A percentile compares a stretch with the other conserved stretches of the same genome.
phyloP scores from a whole-genome alignment of 2,888 invertebrate species.

The Pandemis heparana region DNA sequence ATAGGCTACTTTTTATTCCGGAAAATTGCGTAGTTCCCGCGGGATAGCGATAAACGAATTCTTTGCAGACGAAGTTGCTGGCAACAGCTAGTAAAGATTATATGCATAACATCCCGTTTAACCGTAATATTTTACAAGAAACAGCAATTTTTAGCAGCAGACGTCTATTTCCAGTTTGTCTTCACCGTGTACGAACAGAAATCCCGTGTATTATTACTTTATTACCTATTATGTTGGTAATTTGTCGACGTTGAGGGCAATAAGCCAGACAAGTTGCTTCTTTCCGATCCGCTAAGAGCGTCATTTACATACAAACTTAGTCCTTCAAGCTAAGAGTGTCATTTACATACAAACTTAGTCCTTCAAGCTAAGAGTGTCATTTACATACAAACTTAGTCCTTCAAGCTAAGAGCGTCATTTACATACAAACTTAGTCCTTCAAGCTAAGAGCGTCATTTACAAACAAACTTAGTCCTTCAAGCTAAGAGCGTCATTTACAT shows the following conservation, averaged over 20 bases:
- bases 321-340: slow-evolving; percentile 10
- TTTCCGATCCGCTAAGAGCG: slow-evolving; percentile 19
- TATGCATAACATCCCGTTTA: background rate
- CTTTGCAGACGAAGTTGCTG: no score
- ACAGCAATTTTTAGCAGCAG: background rate
- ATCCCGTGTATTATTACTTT: background rate
- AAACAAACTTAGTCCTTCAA: background rate
- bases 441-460: slow-evolving; percentile 16
- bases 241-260: slow-evolving; percentile 24
- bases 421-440: background rate
- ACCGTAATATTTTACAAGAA: background rate
- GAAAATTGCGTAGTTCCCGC: no score
- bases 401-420: slow-evolving; percentile 16
- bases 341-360: slow-evolving; percentile 3
- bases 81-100: no score
- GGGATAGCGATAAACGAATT: no score
- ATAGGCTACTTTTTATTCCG: no score
- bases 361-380: slow-evolving; percentile 12
- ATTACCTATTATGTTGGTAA: slow-evolving; percentile 20
- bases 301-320: slow-evolving; percentile 3
- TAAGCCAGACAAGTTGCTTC: slow-evolving; percentile 22
- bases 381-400: background rate
- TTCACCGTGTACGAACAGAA: background rate
- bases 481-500: slow-evolving; percentile 16
- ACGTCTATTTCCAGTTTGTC: background rate